Evolutionary conservation across 2,113 vertebrate genomes (phyloP), one percentile per base, ranked within the genome.

Genomic region (Chaenocephalus aceratus): DNA sequence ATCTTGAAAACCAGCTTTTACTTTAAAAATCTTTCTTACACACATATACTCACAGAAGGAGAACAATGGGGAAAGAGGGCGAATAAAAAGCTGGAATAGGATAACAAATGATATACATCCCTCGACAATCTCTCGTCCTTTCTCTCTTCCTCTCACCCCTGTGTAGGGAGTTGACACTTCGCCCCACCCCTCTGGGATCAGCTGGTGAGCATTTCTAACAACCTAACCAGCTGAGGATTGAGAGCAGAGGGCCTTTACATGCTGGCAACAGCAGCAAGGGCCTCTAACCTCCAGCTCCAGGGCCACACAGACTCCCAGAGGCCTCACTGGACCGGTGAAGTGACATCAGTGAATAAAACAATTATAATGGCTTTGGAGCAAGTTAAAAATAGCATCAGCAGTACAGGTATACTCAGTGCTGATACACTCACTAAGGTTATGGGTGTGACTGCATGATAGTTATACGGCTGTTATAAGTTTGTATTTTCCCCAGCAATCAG

Each of bases 171-270:
- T 66, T 83, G 83, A 81, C 85, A 86, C 81, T 75, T 51, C 15
- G 79, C 77, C 63, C 83, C 72, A 44, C 64, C 83, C 85, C 56
- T 45, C 68, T 73, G 89, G 83, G 85, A 90, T 80, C 77, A 88
- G 86, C 67, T 21, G 21, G 21, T 21, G 21, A 21, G 21, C 21
- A 87, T 83, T 85, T 88, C 77, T 82, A 88, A 88, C 83, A 88
- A 82, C 77, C 65, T 57, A 36, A 75, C 77, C 77, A 71, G 66
- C 79, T 44, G 84, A 85, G 69, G 56, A 79, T 58, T 59, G 68
- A 85, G 77, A 83, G 75, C 57, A 67, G 68, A 65, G 34, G 72
- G 56, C 71, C 51, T 72, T 79, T 72, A 23, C 57, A 69, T 1
- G 49, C 65, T 34, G 72, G 61, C 75, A 77, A 44, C 63, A 21